These are phyloP conservation scores for Siderastrea radians DNA, from an alignment of 92 coral and sea anemone genomes.

Conservation along the genomic window DNA sequence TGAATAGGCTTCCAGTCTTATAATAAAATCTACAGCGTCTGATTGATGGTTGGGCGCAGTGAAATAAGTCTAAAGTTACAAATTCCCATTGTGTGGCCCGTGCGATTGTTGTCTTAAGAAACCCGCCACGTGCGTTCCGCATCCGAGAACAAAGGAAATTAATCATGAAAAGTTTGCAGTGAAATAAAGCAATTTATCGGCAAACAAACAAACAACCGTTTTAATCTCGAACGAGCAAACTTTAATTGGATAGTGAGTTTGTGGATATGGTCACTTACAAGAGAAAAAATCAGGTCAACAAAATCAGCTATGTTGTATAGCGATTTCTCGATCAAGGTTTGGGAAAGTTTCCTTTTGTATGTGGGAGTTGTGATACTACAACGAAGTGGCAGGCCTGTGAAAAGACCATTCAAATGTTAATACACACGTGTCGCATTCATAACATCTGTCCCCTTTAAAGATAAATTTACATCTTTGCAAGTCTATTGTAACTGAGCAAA, in stretches of 20 bases:
- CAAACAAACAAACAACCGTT: conserved; percentile 28
- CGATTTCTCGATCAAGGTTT: not conserved
- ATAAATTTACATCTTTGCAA: conserved; percentile 38
- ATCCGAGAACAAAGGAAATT: conserved; percentile 21
- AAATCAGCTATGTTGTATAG: too few relatives aligned
- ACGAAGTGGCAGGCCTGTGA: conserved; percentile 16
- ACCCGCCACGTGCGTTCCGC: conserved; percentile 42
- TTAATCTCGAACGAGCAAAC: not conserved
- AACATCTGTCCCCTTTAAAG: conserved; percentile 30
- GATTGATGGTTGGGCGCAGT: conserved; percentile 15
- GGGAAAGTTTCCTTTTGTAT: not conserved
- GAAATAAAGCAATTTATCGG: conserved; percentile 31
- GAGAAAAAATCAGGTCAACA: not conserved
- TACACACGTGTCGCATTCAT: conserved; percentile 70
- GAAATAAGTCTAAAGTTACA: conserved; percentile 18
- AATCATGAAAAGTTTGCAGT: conserved; percentile 26
- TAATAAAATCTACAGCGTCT: not conserved
- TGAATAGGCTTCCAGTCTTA: not conserved
- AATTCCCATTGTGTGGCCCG: conserved; percentile 17
- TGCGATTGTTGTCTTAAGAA: conserved; percentile 31
- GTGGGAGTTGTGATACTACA: not conserved
- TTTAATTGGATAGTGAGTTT: not conserved
- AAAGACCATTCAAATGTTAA: conserved; percentile 71
- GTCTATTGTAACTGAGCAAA: conserved; percentile 3
- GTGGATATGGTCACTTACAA: not conserved